Evolutionary conservation across 2,888 invertebrate species (phyloP).

Genomic region (Ptilodon capucinus): DNA sequence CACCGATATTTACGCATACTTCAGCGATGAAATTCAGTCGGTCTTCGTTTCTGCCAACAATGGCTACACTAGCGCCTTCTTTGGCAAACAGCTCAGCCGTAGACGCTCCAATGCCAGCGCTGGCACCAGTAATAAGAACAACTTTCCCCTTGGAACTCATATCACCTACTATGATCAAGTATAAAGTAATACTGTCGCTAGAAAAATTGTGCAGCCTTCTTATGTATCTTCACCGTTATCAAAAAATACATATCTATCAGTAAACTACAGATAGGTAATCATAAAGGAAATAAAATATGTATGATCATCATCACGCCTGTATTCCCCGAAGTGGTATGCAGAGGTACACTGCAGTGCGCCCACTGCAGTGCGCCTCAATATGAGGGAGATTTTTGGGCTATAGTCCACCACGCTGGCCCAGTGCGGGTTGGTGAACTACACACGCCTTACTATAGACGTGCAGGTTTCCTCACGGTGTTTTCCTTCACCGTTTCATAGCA

Average conservation of each 20-base stretch:
- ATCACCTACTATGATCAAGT: neutral
- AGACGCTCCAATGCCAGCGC: conserved; percentile 87
- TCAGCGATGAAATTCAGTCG: conserved; percentile 82
- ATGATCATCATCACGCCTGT: too few species aligned
- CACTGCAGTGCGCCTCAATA: too few species aligned
- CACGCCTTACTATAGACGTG: too few species aligned
- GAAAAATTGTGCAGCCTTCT: neutral
- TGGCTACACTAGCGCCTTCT: conserved; percentile 82
- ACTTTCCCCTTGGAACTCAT: conserved; percentile 53
- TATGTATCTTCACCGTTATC: neutral
- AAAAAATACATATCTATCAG: neutral
- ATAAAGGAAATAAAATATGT: too few species aligned
- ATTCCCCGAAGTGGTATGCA: too few species aligned
- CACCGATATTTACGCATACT: conserved; percentile 23
- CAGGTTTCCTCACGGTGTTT: too few species aligned
- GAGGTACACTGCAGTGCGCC: too few species aligned
- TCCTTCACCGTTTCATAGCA: too few species aligned
- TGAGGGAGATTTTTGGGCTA: too few species aligned
- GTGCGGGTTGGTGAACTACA: too few species aligned
- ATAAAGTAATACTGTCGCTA: neutral
- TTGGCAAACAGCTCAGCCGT: conserved; percentile 84
- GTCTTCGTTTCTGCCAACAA: conserved; percentile 84
- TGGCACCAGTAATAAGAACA: conserved; percentile 72
- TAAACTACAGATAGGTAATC: too few species aligned
- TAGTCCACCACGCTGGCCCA: too few species aligned